Percentiles rank a stretch among this genome's conserved stretches.
phyloP scores from a whole-genome alignment of 2,797 vertebrate species.

The Borostomias antarcticus region DNA sequence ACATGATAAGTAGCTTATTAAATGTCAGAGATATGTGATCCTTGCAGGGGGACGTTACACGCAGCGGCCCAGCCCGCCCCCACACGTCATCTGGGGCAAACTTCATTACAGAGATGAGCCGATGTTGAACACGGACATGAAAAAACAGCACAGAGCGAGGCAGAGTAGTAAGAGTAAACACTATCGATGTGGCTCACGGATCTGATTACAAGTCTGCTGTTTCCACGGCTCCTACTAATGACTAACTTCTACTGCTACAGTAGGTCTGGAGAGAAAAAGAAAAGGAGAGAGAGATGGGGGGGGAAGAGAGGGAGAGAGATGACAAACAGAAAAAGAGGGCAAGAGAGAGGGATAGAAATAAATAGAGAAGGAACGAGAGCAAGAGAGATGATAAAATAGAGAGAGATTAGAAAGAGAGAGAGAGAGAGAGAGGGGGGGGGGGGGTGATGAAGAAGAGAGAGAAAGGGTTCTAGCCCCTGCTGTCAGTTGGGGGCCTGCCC shows the following conservation, averaged over 20 bases:
- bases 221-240: constrained; percentile 76
- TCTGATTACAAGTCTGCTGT: constrained; percentile 74
- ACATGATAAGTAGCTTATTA: constrained; percentile 69
- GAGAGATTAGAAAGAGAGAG: neutral
- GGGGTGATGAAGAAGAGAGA: neutral
- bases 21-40: constrained; percentile 66
- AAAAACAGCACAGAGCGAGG: constrained; percentile 59
- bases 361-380: neutral
- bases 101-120: constrained; percentile 66
- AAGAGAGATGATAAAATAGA: neutral
- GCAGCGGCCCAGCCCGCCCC: constrained; percentile 30
- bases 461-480: constrained; percentile 54
- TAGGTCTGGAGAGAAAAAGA: constrained; percentile 34
- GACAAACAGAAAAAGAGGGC: neutral
- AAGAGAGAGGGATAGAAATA: neutral
- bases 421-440: neutral
- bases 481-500: constrained; percentile 72
- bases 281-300: neutral
- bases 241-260: constrained; percentile 75
- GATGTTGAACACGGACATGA: constrained; percentile 53
- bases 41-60: constrained; percentile 54
- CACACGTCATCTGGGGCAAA: constrained; percentile 50
- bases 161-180: constrained; percentile 75
- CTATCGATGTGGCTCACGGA: constrained; percentile 71
- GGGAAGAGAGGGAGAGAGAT: neutral